Evolutionary conservation across 2,797 vertebrate species (phyloP), one percentile per base, ranked within the genome.

Genomic region (Falco cherrug): DNA sequence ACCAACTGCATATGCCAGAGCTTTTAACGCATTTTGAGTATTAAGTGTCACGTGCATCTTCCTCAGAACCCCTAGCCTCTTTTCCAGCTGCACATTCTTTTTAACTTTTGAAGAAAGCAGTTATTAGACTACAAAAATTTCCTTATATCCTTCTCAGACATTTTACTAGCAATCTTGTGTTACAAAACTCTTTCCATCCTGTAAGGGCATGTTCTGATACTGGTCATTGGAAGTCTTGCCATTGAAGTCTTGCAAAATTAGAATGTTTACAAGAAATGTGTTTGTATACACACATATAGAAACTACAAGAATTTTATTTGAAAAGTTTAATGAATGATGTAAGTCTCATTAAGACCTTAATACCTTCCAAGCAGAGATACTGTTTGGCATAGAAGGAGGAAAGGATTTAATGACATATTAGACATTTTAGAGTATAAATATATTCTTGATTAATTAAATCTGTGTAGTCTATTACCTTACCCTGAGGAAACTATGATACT

Each of bases 401-500:
- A 95, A 87, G 83, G 64, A 93, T 87, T 92, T 95, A 85, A 95
- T 76, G 67, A 21, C 48, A 91, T 57, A 96, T 92, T 92, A 95
- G 94, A 95, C 79, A 80, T 96, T 97, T 95, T 97, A 93, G 93
- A 97, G 89, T 95, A 97, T 96, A 97, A 97, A 98, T 96, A 97
- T 95, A 96, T 97, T 97, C 90, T 96, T 97, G 97, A 96, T 97
- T 98, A 97, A 98, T 98, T 98, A 98, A 97, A 96, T 96, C 96
- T 96, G 93, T 93, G 94, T 96, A 96, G 93, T 93, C 94, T 97
- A 86, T 92, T 97, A 84, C 87, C 85, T 95, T 91, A 96, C 96
- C 97, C 97, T 90, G 87, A 97, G 91, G 89, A 97, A 97, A 94
- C 65, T 50, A 93, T 64, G 67, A 94, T 95, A 97, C 95, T 96